phyloP scores from a whole-genome alignment of 2,888 invertebrate species.

The Invenusta paracnida region DNA sequence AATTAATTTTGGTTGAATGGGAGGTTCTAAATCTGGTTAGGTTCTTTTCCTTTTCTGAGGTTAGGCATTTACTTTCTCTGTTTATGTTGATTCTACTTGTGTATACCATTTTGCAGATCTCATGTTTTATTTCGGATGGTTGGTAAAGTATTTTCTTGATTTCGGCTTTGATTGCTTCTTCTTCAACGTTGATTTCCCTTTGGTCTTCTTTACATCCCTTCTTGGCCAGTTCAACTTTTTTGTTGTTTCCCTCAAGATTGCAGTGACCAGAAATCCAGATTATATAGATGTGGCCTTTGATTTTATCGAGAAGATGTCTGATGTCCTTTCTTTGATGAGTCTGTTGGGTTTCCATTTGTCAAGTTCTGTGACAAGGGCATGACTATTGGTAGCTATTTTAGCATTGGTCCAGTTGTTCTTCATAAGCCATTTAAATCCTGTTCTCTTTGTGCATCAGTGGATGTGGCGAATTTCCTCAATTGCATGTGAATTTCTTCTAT shows the following conservation, averaged over 20 bases:
- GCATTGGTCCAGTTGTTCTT: not conserved
- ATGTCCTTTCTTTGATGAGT: not conserved
- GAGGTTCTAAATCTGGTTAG: constrained; percentile 11
- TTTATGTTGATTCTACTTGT: not conserved
- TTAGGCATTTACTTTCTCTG: constrained; percentile 6
- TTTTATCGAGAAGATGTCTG: not conserved
- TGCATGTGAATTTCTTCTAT: not conserved
- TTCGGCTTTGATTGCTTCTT: constrained; percentile 23
- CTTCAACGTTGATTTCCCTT: not conserved
- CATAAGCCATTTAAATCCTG: not conserved
- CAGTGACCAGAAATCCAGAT: not conserved
- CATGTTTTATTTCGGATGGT: constrained; percentile 7
- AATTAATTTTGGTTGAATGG: constrained; percentile 5
- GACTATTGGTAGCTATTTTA: not conserved
- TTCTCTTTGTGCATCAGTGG: not conserved
- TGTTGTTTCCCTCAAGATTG: not conserved
- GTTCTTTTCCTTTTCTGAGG: constrained; percentile 8
- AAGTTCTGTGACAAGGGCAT: not conserved
- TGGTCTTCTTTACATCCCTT: not conserved
- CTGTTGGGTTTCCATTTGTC: not conserved
- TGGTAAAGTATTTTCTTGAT: constrained; percentile 1
- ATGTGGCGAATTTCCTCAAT: not conserved
- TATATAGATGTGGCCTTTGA: not conserved
- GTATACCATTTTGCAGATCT: constrained; percentile 4
- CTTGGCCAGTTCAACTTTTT: not conserved